Conservation (phyloP, 2,113 vertebrate species). For the Panthera leo region DNA sequence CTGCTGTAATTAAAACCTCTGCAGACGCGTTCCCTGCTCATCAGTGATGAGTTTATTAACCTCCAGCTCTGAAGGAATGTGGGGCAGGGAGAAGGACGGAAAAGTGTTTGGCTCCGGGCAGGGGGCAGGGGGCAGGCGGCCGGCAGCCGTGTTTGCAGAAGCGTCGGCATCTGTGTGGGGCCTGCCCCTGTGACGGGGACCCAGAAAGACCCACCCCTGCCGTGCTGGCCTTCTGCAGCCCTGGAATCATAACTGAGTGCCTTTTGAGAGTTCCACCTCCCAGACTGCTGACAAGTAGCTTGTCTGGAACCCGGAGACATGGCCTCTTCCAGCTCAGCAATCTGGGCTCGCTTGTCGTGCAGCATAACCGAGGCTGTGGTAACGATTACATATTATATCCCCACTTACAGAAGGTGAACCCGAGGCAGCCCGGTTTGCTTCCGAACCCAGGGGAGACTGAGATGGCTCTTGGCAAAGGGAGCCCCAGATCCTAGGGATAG, state of each 20-base stretch:
- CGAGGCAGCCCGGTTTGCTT: neutral
- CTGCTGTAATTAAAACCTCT: conserved; percentile 67
- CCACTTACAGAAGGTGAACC: neutral
- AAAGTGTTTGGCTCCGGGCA: neutral
- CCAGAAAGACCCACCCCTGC: neutral
- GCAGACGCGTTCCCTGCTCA: neutral
- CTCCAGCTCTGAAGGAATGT: conserved; percentile 42
- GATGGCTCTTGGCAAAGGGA: neutral
- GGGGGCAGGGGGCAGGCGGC: neutral
- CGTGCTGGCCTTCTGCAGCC: neutral
- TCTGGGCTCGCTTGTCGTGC: neutral
- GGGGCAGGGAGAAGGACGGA: neutral
- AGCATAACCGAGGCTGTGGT: neutral
- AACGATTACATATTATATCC: neutral
- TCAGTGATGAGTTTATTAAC: conserved; percentile 70
- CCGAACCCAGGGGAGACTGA: neutral
- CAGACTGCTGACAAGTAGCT: neutral
- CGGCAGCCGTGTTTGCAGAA: neutral
- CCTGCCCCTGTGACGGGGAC: neutral
- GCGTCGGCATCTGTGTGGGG: neutral
- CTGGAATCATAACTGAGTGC: neutral
- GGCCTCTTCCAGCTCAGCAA: neutral
- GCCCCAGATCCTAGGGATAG: neutral
- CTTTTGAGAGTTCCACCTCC: neutral
- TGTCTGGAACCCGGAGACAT: neutral